These are phyloP conservation scores for Bergia sp. DNA, from an alignment of 92 coral and sea anemone genomes.

Conservation along the genomic window DNA sequence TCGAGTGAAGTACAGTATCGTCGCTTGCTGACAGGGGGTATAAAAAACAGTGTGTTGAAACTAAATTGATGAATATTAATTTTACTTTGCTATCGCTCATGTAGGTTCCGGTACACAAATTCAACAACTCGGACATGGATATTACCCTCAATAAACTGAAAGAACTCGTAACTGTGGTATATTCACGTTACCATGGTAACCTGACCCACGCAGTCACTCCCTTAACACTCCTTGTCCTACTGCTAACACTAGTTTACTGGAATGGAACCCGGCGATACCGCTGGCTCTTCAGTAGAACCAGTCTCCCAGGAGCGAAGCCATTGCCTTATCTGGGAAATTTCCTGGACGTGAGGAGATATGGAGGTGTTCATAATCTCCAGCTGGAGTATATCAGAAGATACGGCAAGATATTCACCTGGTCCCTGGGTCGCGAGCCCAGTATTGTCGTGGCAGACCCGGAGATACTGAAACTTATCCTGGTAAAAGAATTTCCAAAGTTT, in stretches of 20 bases:
- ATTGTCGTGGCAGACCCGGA: conserved; percentile 65
- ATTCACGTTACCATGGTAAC: conserved; percentile 1
- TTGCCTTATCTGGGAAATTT: conserved; percentile 61
- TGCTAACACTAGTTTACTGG: conserved; percentile 50
- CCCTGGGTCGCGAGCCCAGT: conserved; percentile 55
- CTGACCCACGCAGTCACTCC: not conserved
- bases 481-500: conserved; percentile 64
- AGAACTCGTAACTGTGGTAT: not conserved
- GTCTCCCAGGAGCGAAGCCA: conserved; percentile 65
- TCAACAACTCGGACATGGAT: not conserved
- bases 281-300: conserved; percentile 45
- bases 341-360: conserved; percentile 57
- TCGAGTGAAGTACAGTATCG: not conserved
- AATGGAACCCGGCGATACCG: conserved; percentile 52
- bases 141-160: not conserved
- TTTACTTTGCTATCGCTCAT: not conserved
- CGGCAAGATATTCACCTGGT: conserved; percentile 61
- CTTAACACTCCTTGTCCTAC: conserved; percentile 9
- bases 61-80: not conserved
- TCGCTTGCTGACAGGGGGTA: too few relatives aligned
- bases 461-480: conserved; percentile 57
- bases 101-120: not conserved
- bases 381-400: conserved; percentile 50
- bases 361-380: conserved; percentile 56
- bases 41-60: not conserved